phyloP scores from a whole-genome alignment of 2,888 invertebrate species.

The Standfussiana lucernea region DNA sequence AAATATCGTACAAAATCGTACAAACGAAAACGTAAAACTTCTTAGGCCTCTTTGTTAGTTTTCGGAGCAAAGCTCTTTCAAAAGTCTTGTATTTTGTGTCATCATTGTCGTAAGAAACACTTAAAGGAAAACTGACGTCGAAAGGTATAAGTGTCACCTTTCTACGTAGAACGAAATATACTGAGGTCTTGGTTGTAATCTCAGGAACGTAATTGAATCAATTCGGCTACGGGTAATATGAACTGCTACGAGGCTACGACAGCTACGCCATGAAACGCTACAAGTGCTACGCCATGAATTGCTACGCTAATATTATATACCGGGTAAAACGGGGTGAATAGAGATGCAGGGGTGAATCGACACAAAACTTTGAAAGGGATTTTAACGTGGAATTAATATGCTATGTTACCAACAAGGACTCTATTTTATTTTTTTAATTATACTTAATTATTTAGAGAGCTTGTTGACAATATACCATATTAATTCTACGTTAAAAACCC shows the following conservation, averaged over 20 bases:
- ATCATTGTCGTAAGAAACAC: conserved; percentile 14
- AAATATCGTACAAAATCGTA: conserved; percentile 30
- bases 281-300: not conserved
- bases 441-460: no score
- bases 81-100: conserved; percentile 11
- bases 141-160: not conserved
- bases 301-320: not conserved
- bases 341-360: no score
- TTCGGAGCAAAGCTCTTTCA: not conserved
- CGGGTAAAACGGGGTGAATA: no score
- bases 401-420: no score
- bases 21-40: no score
- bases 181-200: not conserved
- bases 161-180: not conserved
- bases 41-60: conserved; percentile 1
- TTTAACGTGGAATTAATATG: no score
- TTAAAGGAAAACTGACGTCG: not conserved
- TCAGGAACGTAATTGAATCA: conserved; percentile 1
- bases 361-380: no score
- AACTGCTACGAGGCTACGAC: not conserved
- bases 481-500: no score
- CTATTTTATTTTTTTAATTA: no score
- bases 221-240: not conserved
- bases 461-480: no score
- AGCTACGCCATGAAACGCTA: conserved; percentile 7